These are phyloP conservation scores for Spisula subtruncata DNA, from an alignment of 2,888 invertebrate genomes.

Conservation along the genomic window DNA sequence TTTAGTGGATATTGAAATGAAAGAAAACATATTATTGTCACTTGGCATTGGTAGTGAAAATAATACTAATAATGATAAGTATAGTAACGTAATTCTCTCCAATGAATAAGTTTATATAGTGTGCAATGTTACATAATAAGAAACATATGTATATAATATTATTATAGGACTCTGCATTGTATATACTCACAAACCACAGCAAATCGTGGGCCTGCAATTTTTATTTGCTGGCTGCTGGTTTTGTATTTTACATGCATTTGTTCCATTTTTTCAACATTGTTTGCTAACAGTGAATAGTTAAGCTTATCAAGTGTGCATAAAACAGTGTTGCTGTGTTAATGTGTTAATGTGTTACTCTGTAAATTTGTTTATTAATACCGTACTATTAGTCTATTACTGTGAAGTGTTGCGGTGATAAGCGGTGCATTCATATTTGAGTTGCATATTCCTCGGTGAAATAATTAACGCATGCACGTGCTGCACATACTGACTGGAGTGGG, in stretches of 20 bases:
- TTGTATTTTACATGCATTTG: too few relatives aligned
- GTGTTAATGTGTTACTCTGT: not conserved
- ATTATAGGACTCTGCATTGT: not conserved
- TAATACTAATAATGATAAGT: not conserved
- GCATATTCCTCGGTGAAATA: not conserved
- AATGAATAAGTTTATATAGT: not conserved
- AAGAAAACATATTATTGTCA: not conserved
- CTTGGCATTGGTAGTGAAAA: not conserved
- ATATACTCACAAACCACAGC: not conserved
- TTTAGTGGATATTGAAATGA: constrained; percentile 3
- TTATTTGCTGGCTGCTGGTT: not conserved
- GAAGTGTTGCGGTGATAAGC: not conserved
- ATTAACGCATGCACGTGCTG: not conserved
- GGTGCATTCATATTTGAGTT: not conserved
- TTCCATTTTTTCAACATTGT: too few relatives aligned
- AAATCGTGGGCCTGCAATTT: not conserved
- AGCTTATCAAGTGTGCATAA: not conserved
- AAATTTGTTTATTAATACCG: not conserved
- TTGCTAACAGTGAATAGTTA: too few relatives aligned
- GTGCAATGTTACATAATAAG: not conserved
- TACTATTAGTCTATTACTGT: not conserved
- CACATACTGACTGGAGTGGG: not conserved
- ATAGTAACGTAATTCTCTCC: not conserved
- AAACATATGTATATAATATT: not conserved
- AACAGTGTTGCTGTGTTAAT: not conserved